These are phyloP conservation scores for Luscinia megarhynchos DNA, from an alignment of 2,797 vertebrate genomes.

Conservation along the genomic window DNA sequence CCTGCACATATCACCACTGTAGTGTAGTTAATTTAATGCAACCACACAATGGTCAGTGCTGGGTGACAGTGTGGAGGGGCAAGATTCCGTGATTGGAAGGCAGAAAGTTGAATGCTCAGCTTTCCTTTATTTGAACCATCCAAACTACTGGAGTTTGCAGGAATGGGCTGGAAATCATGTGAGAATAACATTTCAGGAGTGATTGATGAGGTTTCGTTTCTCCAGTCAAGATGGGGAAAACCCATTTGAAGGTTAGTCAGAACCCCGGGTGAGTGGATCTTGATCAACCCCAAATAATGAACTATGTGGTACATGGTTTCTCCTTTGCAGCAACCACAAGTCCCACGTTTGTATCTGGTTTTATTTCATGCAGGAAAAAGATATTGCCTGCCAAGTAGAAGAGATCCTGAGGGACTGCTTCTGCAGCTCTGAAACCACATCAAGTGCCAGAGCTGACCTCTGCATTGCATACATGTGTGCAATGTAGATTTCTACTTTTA, in stretches of 20 bases:
- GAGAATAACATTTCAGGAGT: neutral
- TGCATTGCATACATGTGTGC: neutral
- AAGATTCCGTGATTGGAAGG: neutral
- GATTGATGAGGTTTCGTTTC: neutral
- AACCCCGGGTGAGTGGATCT: neutral
- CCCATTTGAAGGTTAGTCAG: neutral
- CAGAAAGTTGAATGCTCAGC: neutral
- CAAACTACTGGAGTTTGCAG: neutral
- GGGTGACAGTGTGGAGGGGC: neutral
- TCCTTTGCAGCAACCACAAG: neutral
- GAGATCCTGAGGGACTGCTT: neutral
- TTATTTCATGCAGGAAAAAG: neutral
- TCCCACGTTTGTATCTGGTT: neutral
- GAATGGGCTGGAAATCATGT: neutral
- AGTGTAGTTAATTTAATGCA: neutral
- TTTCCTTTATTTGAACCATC: neutral
- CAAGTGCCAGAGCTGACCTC: neutral
- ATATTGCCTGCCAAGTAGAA: neutral
- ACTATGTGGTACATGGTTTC: neutral
- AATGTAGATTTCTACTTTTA: neutral
- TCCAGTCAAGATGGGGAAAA: neutral
- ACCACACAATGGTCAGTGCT: neutral
- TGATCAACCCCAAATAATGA: neutral
- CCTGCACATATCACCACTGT: neutral
- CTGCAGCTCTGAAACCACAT: constrained; percentile 2